These are phyloP conservation scores for Andrena praecox DNA, from an alignment of 2,888 invertebrate genomes.

Conservation along the genomic window DNA sequence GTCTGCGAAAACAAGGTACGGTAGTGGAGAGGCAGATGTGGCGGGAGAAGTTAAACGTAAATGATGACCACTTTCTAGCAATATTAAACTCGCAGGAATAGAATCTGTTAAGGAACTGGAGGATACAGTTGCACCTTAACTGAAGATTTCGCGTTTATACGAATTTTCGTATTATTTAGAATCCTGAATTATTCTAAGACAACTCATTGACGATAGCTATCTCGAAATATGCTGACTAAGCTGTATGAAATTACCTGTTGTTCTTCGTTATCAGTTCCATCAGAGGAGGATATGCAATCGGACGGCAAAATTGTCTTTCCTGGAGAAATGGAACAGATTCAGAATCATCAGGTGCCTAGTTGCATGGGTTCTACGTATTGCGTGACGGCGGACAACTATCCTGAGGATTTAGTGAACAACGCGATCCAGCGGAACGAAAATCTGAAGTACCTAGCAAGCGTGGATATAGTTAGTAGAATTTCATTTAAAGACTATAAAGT, in stretches of 20 bases:
- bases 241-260: background rate
- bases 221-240: background rate
- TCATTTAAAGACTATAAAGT: too few relatives aligned
- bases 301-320: slow-evolving; percentile 77
- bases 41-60: background rate
- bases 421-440: slow-evolving; percentile 69
- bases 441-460: slow-evolving; percentile 70
- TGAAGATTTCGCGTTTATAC: too few relatives aligned
- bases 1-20: background rate
- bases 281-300: background rate
- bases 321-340: slow-evolving; percentile 43
- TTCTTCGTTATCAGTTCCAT: slow-evolving; percentile 2
- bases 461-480: slow-evolving; percentile 69
- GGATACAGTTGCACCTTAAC: too few relatives aligned
- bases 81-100: background rate
- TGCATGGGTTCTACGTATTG: slow-evolving; percentile 76
- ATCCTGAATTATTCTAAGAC: too few relatives aligned
- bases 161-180: too few relatives aligned
- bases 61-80: background rate
- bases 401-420: slow-evolving; percentile 69
- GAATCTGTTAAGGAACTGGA: too few relatives aligned
- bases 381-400: slow-evolving; percentile 73
- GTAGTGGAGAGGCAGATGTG: background rate
- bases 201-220: background rate
- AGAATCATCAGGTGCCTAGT: slow-evolving; percentile 28